Conservation (phyloP, 2,797 vertebrate species). For the Esox lucius region DNA sequence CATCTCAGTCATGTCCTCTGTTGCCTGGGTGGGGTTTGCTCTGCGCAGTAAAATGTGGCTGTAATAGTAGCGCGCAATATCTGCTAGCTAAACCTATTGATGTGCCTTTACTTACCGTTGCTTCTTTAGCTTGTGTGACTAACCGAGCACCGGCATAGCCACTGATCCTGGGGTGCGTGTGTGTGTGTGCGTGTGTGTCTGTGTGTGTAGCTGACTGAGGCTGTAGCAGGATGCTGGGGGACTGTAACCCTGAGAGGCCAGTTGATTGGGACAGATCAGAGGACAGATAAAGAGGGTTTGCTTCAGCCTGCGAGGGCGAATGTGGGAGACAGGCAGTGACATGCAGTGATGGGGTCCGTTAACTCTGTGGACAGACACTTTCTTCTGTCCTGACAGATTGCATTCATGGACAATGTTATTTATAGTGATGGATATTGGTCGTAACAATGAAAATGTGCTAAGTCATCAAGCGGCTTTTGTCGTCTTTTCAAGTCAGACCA, state of each 20-base stretch:
- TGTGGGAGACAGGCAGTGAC: neutral
- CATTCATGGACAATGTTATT: neutral
- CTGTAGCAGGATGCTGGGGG: neutral
- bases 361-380: neutral
- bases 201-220: neutral
- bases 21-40: neutral
- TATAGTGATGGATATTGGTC: neutral
- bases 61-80: neutral
- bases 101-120: neutral
- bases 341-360: neutral
- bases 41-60: neutral
- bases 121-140: neutral
- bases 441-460: neutral
- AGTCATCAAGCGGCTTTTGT: neutral
- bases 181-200: neutral
- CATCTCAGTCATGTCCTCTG: neutral
- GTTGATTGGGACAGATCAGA: neutral
- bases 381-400: neutral
- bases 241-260: neutral
- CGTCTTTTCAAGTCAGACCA: neutral
- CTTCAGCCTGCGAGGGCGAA: neutral
- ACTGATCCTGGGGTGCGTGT: neutral
- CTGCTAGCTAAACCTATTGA: neutral
- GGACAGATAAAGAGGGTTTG: neutral
- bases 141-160: neutral